Base-by-base conservation (phyloP, 2,797 vertebrate genomes). In the Apogon talboti region DNA sequence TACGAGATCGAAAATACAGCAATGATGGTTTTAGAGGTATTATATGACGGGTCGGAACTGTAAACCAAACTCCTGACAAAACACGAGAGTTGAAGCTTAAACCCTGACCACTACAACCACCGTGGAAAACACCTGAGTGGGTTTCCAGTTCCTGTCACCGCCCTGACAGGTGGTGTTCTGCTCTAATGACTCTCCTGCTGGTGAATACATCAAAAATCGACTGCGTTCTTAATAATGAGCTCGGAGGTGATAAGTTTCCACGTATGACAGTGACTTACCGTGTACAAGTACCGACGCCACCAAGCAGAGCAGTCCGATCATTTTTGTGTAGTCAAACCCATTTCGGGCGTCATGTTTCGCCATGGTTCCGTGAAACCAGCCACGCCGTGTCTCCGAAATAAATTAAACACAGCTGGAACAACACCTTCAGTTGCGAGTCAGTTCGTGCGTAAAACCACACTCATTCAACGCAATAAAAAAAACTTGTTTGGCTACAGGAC, bases 341-440 rank as follows among this genome's bases (percentile, higher is more conserved):
- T 76, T 83, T 77, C 61, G 83, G 71, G 58, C 79, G 79, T 88
- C 84, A 72, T 21, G 80, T 88, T 77, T 91, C 83, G 76, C 88
- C 84, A 91, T 91, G 81, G 79, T 71, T 62, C 78, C 62, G 4
- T 6, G 54, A 70, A 74, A 61, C 21, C 63, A 43, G 55, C 40
- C 58, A 37, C 70, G 18, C 40, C 43, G 65, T 74, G 16, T 73
- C 45, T 73, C 66, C 69, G 45, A 57, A 54, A 53, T 15, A 19
- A 30, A 14, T 18, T 28, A 6, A 42, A 71, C 48, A 16, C 5
- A 28, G 28, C 41, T 12, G 3, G 52, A 52, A 35, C 2, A 7
- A 16, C 21, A 18, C 55, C 64, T 71, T 75, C 12, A 41, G 61
- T 60, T 7, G 28, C 50, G 8, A 51, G 2, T 63, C 46, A 59